These are phyloP conservation scores for Nemurella pictetii DNA, from an alignment of 2,888 invertebrate genomes.

Conservation along the genomic window DNA sequence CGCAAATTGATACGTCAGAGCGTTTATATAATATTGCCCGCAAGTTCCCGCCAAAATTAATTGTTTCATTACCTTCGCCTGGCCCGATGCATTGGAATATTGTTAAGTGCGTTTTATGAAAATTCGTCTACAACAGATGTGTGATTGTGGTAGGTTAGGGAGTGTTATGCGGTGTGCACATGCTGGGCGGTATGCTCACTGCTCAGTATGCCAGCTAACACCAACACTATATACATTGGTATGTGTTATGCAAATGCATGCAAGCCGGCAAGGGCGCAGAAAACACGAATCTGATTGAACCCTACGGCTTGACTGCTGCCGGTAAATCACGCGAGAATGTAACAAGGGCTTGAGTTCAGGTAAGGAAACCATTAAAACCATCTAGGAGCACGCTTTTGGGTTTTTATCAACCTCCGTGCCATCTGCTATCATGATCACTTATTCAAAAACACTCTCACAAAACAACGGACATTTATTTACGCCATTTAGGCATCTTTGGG, in stretches of 20 bases:
- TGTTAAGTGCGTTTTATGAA: background rate
- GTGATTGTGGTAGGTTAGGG: conserved; percentile 19
- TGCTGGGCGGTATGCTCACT: background rate
- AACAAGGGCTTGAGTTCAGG: background rate
- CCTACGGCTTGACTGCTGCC: background rate
- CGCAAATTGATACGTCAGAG: background rate
- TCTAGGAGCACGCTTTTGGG: background rate
- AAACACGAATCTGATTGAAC: conserved; percentile 15
- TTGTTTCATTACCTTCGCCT: background rate
- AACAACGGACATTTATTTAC: too few species aligned
- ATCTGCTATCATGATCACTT: background rate
- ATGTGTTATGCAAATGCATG: conserved; percentile 10
- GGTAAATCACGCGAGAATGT: conserved; percentile 3
- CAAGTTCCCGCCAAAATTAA: background rate
- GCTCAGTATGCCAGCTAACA: background rate
- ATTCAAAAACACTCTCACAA: too few species aligned
- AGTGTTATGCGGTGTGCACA: background rate
- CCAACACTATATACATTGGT: background rate
- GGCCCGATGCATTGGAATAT: background rate
- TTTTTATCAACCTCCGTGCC: too few species aligned
- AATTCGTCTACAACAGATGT: background rate
- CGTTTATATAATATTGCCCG: background rate
- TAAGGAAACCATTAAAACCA: background rate
- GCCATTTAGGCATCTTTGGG: too few species aligned
- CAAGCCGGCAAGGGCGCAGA: background rate